These are phyloP conservation scores for Ennomos fuscantarius DNA, from an alignment of 2,888 invertebrate genomes.

Conservation along the genomic window DNA sequence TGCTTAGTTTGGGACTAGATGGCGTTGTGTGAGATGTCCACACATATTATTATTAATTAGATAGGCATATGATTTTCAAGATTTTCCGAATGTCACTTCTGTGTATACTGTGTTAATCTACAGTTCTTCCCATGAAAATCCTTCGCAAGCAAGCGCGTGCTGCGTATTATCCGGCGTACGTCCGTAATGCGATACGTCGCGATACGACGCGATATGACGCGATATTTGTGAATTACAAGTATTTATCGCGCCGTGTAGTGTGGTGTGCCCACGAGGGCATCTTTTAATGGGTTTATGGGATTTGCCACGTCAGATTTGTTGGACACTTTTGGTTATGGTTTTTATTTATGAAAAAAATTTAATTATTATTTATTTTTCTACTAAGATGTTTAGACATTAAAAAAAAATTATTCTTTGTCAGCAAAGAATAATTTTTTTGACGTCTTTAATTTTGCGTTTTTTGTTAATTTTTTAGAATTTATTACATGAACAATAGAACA, in stretches of 20 bases:
- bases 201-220: slow-evolving; percentile 48
- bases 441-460: too few species aligned
- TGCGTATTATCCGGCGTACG: slow-evolving; percentile 76
- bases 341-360: slow-evolving; percentile 4
- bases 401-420: too few species aligned
- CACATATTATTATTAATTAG: too few species aligned
- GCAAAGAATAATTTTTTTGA: too few species aligned
- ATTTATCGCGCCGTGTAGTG: slow-evolving; percentile 73
- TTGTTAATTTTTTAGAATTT: too few species aligned
- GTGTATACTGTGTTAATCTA: neutral
- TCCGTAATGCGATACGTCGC: slow-evolving; percentile 48
- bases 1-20: too few species aligned
- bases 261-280: slow-evolving; percentile 53
- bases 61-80: neutral
- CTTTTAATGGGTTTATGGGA: slow-evolving; percentile 67
- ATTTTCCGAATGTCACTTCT: slow-evolving; percentile 40
- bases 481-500: too few species aligned
- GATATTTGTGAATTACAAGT: slow-evolving; percentile 80
- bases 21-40: too few species aligned
- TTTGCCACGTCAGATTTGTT: slow-evolving; percentile 59
- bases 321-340: slow-evolving; percentile 47
- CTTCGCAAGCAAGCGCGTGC: slow-evolving; percentile 78
- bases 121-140: slow-evolving; percentile 56
- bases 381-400: too few species aligned
- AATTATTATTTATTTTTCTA: too few species aligned